phyloP scores from a whole-genome alignment of 2,797 vertebrate species.

The Aplochiton taeniatus region DNA sequence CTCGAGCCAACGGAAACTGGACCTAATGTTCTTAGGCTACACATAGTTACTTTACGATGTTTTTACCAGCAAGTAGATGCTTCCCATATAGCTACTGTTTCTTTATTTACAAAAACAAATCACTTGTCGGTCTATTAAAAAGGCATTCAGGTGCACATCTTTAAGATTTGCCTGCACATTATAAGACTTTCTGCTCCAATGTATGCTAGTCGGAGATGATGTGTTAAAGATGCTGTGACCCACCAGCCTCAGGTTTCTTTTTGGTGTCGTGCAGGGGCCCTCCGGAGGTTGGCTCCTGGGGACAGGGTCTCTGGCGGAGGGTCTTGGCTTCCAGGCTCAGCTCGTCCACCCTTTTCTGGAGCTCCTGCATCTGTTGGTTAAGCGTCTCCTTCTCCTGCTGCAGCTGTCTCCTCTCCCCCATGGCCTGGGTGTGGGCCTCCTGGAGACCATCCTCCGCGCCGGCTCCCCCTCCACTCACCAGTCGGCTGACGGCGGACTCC shows the following conservation, averaged over 20 bases:
- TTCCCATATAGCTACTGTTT: too few relatives aligned
- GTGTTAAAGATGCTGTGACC: constrained; percentile 27
- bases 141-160: too few relatives aligned
- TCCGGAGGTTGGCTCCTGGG: constrained; percentile 35
- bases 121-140: too few relatives aligned
- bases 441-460: constrained; percentile 55
- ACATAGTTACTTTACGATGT: constrained; percentile 5
- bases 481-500: constrained; percentile 73
- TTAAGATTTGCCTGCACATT: not conserved
- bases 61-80: too few relatives aligned
- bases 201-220: constrained; percentile 6
- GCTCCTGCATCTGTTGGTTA: constrained; percentile 61
- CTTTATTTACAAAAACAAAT: too few relatives aligned
- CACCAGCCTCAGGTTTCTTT: constrained; percentile 60
- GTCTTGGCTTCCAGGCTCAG: constrained; percentile 69
- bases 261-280: constrained; percentile 16
- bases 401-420: constrained; percentile 74
- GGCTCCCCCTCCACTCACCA: constrained; percentile 45
- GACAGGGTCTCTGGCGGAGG: constrained; percentile 68
- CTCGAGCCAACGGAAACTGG: constrained; percentile 32
- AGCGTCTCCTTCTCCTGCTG: constrained; percentile 81
- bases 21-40: constrained; percentile 25
- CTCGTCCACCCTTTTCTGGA: constrained; percentile 61
- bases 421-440: constrained; percentile 67
- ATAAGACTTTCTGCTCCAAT: not conserved